Evolutionary conservation across 2,797 vertebrate species (phyloP).

Genomic region (Chelonia mydas): DNA sequence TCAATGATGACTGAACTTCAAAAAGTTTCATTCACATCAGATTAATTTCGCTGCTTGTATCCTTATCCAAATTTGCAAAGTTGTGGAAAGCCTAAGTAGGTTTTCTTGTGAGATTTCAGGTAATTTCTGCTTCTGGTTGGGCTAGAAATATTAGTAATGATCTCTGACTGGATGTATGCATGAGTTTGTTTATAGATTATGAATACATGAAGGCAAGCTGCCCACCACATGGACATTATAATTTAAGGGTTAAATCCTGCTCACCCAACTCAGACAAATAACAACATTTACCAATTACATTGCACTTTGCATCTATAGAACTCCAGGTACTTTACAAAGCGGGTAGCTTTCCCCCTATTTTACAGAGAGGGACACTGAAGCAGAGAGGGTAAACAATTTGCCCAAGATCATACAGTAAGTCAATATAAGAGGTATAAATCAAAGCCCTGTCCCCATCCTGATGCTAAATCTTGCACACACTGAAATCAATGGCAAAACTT

Average conservation of each 20-base stretch:
- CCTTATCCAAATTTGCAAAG: neutral
- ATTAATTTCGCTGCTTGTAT: neutral
- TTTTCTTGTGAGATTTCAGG: slow-evolving; percentile 43
- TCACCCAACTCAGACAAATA: neutral
- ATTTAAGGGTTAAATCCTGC: neutral
- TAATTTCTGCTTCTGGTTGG: slow-evolving; percentile 29
- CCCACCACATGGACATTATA: neutral
- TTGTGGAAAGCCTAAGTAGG: neutral
- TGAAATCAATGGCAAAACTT: neutral
- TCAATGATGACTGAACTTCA: neutral
- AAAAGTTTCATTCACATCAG: slow-evolving; percentile 4
- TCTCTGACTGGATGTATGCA: neutral
- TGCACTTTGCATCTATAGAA: neutral
- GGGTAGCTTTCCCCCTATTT: neutral
- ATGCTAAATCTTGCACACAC: neutral
- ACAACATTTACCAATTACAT: neutral
- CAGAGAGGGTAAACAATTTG: neutral
- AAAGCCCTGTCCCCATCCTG: neutral
- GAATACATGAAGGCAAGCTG: neutral
- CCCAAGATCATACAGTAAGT: fast-evolving
- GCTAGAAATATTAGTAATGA: neutral
- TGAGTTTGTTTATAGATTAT: neutral
- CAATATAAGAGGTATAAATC: neutral
- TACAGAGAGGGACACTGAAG: neutral
- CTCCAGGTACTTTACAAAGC: neutral